These are phyloP conservation scores for Platypus cylindrus DNA, from an alignment of 2,888 invertebrate species.

Conservation along the genomic window DNA sequence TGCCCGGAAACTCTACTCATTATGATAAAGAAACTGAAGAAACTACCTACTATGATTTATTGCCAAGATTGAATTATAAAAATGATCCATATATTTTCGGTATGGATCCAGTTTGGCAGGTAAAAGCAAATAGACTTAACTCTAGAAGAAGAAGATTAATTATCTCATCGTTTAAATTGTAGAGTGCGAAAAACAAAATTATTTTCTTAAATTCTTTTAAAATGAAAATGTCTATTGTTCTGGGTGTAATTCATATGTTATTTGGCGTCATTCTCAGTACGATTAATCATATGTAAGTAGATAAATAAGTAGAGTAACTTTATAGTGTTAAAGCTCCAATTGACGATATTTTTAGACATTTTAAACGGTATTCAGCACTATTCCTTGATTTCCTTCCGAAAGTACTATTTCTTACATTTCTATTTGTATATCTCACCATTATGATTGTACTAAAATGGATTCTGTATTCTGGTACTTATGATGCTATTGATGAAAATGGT, in stretches of 20 bases:
- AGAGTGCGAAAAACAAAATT: constrained; percentile 68
- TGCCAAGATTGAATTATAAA: constrained; percentile 35
- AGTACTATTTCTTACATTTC: constrained; percentile 68
- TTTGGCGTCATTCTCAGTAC: constrained; percentile 81
- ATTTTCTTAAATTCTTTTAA: constrained; percentile 91
- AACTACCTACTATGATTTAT: constrained; percentile 28
- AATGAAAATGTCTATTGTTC: constrained; percentile 90
- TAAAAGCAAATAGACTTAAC: constrained; percentile 19
- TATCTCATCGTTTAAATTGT: constrained; percentile 27
- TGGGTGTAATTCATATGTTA: constrained; percentile 89
- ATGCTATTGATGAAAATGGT: constrained; percentile 23
- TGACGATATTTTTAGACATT: constrained; percentile 41
- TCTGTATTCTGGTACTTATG: constrained; percentile 45
- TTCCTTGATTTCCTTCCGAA: constrained; percentile 84
- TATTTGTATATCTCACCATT: constrained; percentile 65
- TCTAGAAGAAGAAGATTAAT: neutral
- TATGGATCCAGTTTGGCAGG: constrained; percentile 62
- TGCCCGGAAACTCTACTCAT: constrained; percentile 7
- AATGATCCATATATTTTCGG: constrained; percentile 54
- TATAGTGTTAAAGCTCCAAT: constrained; percentile 1
- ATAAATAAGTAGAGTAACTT: neutral
- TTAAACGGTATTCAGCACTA: constrained; percentile 52
- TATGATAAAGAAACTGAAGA: constrained; percentile 20
- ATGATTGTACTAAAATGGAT: constrained; percentile 90
- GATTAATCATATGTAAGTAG: constrained; percentile 56